Evolutionary conservation across 2,888 invertebrate species (phyloP), one percentile per base, ranked within the genome.

Genomic region (Drosophila anomalipes): DNA sequence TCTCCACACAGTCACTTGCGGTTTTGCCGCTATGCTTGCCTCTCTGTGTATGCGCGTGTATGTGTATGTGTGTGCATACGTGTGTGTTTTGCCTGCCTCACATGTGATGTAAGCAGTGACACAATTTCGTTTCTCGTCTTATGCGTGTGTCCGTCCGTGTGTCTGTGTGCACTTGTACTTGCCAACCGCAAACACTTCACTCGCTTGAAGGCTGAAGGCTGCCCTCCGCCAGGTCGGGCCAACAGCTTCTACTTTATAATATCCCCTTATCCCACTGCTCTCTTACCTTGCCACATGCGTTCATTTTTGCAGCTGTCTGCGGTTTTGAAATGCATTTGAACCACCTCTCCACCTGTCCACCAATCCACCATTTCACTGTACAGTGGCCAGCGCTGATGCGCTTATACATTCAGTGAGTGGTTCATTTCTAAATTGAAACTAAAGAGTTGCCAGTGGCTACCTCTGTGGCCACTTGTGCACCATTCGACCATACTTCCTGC

Each of bases 101-200:
- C 14, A 28, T 57, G 39, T 82, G 82, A 82, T 82, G 82, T 82
- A 82, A 82, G 80, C 82, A 78, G 78, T 82, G 82, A 82, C 82
- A 82, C 82, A 82, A 80, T 82, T 82, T 78, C 70, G 70, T 73
- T 66, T 70, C 72, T 70, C 74, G 44, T 66, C 63, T 70, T 66
- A 57, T 85, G 77, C 71, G 58, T 70, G 53, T 72, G 28, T 73
- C 30, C 5, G 41, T 58, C 44, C 54, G 63, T 57, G 58, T 52
- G 61, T 73, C 57, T 82, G 66, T 73, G 74, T 85, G 86, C 78
- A 78, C 89, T 87, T 83, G 88, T 88, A 81, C 86, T 88, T 87
- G 86, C 90, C 73, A 88, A 90, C 90, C 87, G 89, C 87, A 88
- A 90, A 90, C 89, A 90, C 89, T 88, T 88, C 82, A 88, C 86